Base-by-base conservation (phyloP, 2,113 vertebrate genomes). In the Platichthys flesus region DNA sequence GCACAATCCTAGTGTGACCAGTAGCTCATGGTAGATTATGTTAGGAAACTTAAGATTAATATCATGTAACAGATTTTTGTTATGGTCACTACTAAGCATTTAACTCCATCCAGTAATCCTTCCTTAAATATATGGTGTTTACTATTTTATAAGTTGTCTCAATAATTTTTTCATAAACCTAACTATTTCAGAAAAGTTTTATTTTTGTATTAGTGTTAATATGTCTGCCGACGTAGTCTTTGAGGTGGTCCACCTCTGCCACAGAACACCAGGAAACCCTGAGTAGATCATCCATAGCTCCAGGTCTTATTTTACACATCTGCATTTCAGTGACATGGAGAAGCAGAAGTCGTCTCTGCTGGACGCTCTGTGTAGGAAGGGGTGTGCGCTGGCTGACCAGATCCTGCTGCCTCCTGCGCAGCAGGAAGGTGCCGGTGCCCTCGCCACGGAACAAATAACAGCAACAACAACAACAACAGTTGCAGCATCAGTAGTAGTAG, bases 281-380 rank as follows among this genome's bases (percentile, higher is more conserved):
- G 16, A 14, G 18, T 10, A 21, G 13, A 16, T 57, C 1, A 49
- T 42, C 40, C 40, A 42, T 13, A 20, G 8, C n/a, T n/a, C n/a
- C n/a, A n/a, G n/a, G 15, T 13, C n/a, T 79, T 13, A 5, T 21
- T 31, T 20, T 40, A 3, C 9, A 52, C 9, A 1, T 64, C 12
- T 77, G 42, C 63, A 56, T 37, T 76, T 12, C 90, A 99, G 98
- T 79, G 98, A 99, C 86, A 99, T 99, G 98, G 98, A 99, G 90
- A 99, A 97, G 83, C 98, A 98, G 92, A 98, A 97, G 85, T 94
- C 93, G 0, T 97, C 96, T 10, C 94, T 99, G 76, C 94, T 98
- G 65, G 98, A 99, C 18, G 97, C 97, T 0, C 92, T 99, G 15
- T 99, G 98, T 80, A 93, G 98, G 67, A 99, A 98, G 90, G 98